Evolutionary conservation across 2,113 vertebrate species (phyloP), one percentile per base, ranked within the genome.

Genomic region (Tursiops truncatus): DNA sequence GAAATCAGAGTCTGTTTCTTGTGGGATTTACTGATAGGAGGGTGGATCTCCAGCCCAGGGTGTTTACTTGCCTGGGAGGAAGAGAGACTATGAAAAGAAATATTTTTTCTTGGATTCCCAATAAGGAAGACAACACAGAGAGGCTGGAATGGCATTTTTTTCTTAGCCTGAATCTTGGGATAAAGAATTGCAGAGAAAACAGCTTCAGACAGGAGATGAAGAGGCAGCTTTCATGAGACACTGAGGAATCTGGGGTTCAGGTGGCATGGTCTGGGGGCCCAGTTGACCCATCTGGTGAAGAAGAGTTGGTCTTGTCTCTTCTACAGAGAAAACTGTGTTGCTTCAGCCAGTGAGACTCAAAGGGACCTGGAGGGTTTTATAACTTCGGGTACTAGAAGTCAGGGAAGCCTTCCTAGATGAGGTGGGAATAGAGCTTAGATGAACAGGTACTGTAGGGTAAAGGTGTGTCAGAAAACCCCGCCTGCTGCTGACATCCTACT

Each of bases 31-130:
- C 23, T 28, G 71, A 53, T 25, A 94, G 50, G 83, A 67, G 60
- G 96, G 92, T 28, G 38, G 92, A n/a, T 88, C 77, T 89, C 63
- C 65, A 63, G 56, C 15, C 85, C 70, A 0, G 25, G 47, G 20
- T 50, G 31, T 80, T 91, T n/a, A 76, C 81, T 81, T 50, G 8
- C 89, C 31, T 15, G 3, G 14, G 12, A 71, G 47, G 28, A 50
- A 70, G 11, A 90, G 36, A 90, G 12, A n/a, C 60, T 25, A 9
- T 21, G 47, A 38, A 53, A 67, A 91, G 62, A 80, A n/a, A 58
- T 8, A 3, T 13, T 60, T 93, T 77, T 89, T 9, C 33, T 82
- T 65, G 26, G 38, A 31, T 44, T 38, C 44, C 71, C 44, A 63
- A 74, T 77, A 41, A 92, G 60, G 44, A 94, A 65, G 14, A 56